Percentiles rank a stretch among this genome's conserved stretches.
phyloP scores from a whole-genome alignment of 2,888 invertebrate species.

The Cyaniris semiargus region DNA sequence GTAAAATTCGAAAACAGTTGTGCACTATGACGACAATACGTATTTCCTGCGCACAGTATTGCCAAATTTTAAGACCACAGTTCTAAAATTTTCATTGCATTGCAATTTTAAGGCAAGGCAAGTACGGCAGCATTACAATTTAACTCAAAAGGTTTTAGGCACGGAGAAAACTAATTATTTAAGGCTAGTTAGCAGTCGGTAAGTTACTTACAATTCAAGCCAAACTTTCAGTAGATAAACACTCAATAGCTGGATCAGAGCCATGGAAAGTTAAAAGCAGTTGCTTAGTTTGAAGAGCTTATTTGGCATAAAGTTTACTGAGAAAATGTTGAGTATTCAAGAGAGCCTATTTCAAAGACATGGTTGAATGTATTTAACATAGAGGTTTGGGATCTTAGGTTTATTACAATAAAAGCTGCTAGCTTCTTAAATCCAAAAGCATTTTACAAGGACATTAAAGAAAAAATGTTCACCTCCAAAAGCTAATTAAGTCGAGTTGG shows the following conservation, averaged over 20 bases:
- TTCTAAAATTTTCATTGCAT: neutral
- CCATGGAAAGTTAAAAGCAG: neutral
- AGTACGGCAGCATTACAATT: no score
- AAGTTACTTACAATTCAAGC: neutral
- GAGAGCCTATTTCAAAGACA: neutral
- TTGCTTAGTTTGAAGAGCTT: neutral
- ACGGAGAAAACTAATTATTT: neutral
- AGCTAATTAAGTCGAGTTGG: neutral
- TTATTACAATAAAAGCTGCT: neutral
- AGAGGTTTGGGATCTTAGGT: neutral
- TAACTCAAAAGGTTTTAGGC: neutral
- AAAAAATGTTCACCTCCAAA: neutral
- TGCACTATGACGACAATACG: neutral
- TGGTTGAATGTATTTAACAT: neutral
- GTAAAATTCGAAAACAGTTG: neutral
- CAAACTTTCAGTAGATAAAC: neutral
- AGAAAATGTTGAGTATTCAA: neutral
- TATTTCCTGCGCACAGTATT: no score
- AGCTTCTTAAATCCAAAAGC: neutral
- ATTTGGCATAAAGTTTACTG: neutral
- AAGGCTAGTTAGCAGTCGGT: neutral
- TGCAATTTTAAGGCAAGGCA: neutral
- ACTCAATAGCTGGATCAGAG: neutral
- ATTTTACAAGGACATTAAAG: neutral
- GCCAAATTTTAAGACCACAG: neutral